These are phyloP conservation scores for Myotis myotis DNA, from an alignment of 2,797 vertebrate genomes.

Conservation along the genomic window DNA sequence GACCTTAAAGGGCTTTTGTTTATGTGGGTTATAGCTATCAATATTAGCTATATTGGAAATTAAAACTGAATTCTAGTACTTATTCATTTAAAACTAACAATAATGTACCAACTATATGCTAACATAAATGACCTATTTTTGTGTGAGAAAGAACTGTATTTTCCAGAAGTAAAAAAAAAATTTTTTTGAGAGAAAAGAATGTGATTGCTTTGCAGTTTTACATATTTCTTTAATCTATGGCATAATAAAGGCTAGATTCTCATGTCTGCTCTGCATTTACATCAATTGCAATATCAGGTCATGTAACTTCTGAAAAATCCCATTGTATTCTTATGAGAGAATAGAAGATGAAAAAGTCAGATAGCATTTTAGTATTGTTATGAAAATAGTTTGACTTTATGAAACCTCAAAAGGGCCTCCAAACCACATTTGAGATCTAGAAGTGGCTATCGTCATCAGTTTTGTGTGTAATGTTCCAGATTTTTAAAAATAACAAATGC, in stretches of 20 bases:
- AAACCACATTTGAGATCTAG: not conserved
- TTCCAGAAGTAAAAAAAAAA: not conserved
- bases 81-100: not conserved
- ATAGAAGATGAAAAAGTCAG: not conserved
- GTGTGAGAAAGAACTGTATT: not conserved
- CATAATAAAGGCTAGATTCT: not conserved
- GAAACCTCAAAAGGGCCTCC: not conserved
- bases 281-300: not conserved
- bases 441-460: not conserved
- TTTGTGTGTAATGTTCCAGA: not conserved
- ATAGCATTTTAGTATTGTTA: not conserved
- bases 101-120: not conserved
- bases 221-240: not conserved
- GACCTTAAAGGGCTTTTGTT: not conserved
- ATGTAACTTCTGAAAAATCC: not conserved
- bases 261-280: not conserved
- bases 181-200: not conserved
- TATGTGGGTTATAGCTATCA: not conserved
- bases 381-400: not conserved
- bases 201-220: slow-evolving; percentile 4
- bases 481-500: not conserved
- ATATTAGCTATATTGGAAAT: not conserved
- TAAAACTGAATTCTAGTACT: slow-evolving; percentile 15
- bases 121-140: not conserved
- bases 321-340: not conserved